Evolutionary conservation across 2,888 invertebrate species (phyloP), one percentile per base, ranked within the genome.

Genomic region (Chamaedrilus cognettii): DNA sequence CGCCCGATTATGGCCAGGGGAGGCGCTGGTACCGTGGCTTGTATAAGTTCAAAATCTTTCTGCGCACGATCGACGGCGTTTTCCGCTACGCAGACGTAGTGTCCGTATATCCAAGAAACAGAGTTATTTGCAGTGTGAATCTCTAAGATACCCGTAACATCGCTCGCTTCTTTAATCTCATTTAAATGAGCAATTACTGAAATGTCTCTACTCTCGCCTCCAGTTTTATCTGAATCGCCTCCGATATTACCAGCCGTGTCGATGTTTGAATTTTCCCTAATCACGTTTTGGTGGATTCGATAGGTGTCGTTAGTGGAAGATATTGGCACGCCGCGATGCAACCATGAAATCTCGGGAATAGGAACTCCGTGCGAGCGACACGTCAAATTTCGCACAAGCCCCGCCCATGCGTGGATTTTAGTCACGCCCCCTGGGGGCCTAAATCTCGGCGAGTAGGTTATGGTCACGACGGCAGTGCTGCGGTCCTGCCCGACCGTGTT

Each of bases 91-190:
- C 55, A 52, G 7, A 26, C 28, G 26, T 52, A 52, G 55, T 26
- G 55, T 23, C 55, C 55, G 55, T 52, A 52, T 7, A 52, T 15
- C 55, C 55, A 52, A n/a, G n/a, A n/a, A 42, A 11, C 42, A 7
- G 42, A 42, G 19, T 42, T 19, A 7, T 11, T 7, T 11, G 11
- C 19, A 19, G 42, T 11, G 7, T 42, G 7, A 11, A 42, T 42
- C 42, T 11, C 19, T 42, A 42, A 42, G 11, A 19, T 42, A 19
- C 42, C 19, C 42, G 7, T 42, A 19, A 11, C 19, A 42, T 42
- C 42, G 42, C 42, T 42, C 42, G 19, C 7, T 11, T 42, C 19
- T 42, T 19, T 42, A 11, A 42, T 19, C n/a, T n/a, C n/a, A n/a
- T n/a, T n/a, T n/a, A n/a, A n/a, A n/a, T n/a, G n/a, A 19, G 19